A percentile compares a stretch with the other conserved stretches of the same genome.
phyloP scores from a whole-genome alignment of 2,888 invertebrate species.

The Augochlorella aurata region DNA sequence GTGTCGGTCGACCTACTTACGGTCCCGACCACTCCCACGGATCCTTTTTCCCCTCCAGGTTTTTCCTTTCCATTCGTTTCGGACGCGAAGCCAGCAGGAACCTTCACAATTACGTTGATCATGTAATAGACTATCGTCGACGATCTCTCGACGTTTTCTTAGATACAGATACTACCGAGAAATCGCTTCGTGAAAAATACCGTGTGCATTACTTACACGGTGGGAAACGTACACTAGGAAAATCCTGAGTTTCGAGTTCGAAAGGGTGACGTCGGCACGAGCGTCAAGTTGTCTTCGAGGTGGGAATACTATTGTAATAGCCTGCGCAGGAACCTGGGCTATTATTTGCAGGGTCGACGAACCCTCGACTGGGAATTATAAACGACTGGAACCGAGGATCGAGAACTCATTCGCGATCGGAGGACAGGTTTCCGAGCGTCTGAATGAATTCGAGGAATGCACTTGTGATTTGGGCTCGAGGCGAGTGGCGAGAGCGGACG shows the following conservation, averaged over 20 bases:
- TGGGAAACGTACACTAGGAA: not conserved
- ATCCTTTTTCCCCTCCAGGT: slow-evolving; percentile 55
- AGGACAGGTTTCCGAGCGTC: slow-evolving; percentile 8
- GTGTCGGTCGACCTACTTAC: slow-evolving; percentile 71
- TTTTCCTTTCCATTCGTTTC: slow-evolving; percentile 67
- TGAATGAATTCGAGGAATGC: slow-evolving; percentile 24
- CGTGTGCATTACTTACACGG: not conserved
- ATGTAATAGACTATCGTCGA: not conserved
- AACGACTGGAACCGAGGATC: not conserved
- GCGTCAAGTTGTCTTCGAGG: not conserved
- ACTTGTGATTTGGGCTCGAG: not conserved
- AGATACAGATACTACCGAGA: too few species aligned
- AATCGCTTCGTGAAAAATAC: too few species aligned
- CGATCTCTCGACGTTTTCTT: not conserved
- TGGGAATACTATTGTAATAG: not conserved
- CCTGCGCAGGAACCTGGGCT: not conserved
- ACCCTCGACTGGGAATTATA: not conserved
- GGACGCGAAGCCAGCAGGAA: slow-evolving; percentile 29
- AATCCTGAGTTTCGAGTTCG: not conserved
- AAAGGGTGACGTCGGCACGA: not conserved
- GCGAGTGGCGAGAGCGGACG: not conserved
- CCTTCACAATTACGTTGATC: slow-evolving; percentile 30
- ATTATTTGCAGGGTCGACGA: slow-evolving; percentile 10
- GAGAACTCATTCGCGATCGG: not conserved
- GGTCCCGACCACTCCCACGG: slow-evolving; percentile 70